A percentile compares a stretch with the other conserved stretches of the same genome.
Evolutionary conservation across 2,888 invertebrate genomes (phyloP).

Genomic region (Campoplex capitator): DNA sequence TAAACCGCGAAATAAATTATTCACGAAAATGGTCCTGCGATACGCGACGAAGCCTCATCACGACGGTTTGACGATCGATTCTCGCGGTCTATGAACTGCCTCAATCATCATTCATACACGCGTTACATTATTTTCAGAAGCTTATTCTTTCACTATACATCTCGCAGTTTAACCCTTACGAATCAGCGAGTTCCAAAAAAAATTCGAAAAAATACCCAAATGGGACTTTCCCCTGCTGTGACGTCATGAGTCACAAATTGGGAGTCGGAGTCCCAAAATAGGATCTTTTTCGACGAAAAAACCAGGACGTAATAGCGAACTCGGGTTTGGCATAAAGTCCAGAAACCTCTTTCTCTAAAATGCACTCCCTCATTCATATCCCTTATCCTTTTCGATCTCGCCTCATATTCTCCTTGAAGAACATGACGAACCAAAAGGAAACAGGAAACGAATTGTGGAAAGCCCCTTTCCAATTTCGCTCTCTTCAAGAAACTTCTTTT

Average conservation of each 20-base stretch:
- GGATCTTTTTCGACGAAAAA: constrained; percentile 5
- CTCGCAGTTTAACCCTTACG: background rate
- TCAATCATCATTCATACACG: constrained; percentile 1
- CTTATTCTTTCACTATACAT: background rate
- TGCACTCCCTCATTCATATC: constrained; percentile 33
- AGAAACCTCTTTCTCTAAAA: constrained; percentile 31
- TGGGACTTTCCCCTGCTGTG: too few species aligned
- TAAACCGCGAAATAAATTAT: constrained; percentile 63
- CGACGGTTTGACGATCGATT: constrained; percentile 46
- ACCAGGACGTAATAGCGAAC: background rate
- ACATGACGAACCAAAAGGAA: background rate
- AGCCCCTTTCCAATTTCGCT: constrained; percentile 9
- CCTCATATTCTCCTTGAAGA: constrained; percentile 9
- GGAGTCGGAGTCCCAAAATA: too few species aligned
- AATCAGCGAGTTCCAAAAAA: too few species aligned
- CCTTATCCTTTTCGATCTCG: background rate
- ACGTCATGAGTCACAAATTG: too few species aligned
- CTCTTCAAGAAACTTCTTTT: constrained; percentile 45
- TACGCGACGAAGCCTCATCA: constrained; percentile 6
- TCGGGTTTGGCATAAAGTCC: constrained; percentile 28
- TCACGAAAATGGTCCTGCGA: constrained; percentile 48
- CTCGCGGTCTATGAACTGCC: constrained; percentile 20
- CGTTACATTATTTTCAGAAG: background rate
- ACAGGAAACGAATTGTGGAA: constrained; percentile 29
- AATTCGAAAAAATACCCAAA: too few species aligned